Evolutionary conservation across 2,797 vertebrate genomes (phyloP).

Genomic region (Orientallactaga sibirica): DNA sequence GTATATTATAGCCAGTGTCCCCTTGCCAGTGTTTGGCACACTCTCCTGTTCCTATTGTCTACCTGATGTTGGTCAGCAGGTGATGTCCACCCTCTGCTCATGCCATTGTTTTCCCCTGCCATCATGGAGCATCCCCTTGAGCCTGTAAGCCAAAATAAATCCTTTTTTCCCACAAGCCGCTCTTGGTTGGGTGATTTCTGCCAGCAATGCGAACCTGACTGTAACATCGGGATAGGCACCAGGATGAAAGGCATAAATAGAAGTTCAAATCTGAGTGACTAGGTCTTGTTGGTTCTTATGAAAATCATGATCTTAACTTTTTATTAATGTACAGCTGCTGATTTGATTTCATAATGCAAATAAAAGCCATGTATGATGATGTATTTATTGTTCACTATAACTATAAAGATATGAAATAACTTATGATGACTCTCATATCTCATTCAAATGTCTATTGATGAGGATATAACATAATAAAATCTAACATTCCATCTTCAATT

Average conservation of each 20-base stretch:
- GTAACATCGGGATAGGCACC: background rate
- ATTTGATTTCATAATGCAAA: conserved; percentile 58
- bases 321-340: conserved; percentile 46
- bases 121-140: too few species aligned
- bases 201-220: too few species aligned
- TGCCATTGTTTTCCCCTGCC: too few species aligned
- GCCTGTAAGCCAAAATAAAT: too few species aligned
- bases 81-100: too few species aligned
- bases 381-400: conserved; percentile 10
- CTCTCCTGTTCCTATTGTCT: too few species aligned
- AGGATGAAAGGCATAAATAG: background rate
- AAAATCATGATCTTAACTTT: conserved; percentile 47
- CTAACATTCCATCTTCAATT: background rate
- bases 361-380: conserved; percentile 51
- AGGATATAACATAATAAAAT: conserved; percentile 43
- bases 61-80: too few species aligned
- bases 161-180: too few species aligned
- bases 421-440: conserved; percentile 18
- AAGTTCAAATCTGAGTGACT: background rate
- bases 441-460: background rate
- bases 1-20: too few species aligned
- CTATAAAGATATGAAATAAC: conserved; percentile 39
- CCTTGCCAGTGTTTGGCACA: too few species aligned
- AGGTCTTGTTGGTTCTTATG: conserved; percentile 50
- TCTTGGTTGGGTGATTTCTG: too few species aligned